Percentiles rank a stretch among this genome's conserved stretches.
Conservation (phyloP, 1,140 invertebrate species). For the Atta texana region DNA sequence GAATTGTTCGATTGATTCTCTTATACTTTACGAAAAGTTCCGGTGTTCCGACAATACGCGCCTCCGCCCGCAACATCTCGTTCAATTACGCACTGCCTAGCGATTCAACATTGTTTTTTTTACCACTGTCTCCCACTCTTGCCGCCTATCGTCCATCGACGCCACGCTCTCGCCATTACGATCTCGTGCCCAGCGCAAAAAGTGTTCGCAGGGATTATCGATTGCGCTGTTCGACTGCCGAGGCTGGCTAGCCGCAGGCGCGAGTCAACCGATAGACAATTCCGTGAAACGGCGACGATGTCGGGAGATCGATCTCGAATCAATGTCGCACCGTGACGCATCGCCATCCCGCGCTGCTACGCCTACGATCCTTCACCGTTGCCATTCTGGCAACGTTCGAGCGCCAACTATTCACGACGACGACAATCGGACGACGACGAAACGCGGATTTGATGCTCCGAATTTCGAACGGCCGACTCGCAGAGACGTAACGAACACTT, state of each 20-base stretch:
- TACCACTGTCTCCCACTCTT: conserved; percentile 71
- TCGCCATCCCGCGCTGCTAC: background rate
- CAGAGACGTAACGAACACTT: background rate
- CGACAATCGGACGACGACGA: background rate
- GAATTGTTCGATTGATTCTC: no score
- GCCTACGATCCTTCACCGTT: background rate
- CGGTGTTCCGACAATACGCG: background rate
- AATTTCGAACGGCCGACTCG: background rate
- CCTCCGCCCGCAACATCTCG: background rate
- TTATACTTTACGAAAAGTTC: no score
- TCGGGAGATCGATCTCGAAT: background rate
- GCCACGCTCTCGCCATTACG: conserved; percentile 74
- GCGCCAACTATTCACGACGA: background rate
- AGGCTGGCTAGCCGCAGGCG: background rate
- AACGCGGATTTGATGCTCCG: background rate
- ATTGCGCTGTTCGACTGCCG: conserved; percentile 41
- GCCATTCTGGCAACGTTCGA: background rate
- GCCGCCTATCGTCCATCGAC: conserved; percentile 64
- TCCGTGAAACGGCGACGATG: conserved; percentile 7
- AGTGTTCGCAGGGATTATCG: conserved; percentile 47
- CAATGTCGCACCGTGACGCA: background rate
- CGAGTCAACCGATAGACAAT: background rate
- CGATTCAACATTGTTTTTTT: conserved; percentile 71
- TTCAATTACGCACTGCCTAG: conserved; percentile 62
- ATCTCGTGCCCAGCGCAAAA: conserved; percentile 52